These are phyloP conservation scores for Pachyseris speciosa DNA, from an alignment of 64 coral and sea anemone genomes.

Conservation along the genomic window DNA sequence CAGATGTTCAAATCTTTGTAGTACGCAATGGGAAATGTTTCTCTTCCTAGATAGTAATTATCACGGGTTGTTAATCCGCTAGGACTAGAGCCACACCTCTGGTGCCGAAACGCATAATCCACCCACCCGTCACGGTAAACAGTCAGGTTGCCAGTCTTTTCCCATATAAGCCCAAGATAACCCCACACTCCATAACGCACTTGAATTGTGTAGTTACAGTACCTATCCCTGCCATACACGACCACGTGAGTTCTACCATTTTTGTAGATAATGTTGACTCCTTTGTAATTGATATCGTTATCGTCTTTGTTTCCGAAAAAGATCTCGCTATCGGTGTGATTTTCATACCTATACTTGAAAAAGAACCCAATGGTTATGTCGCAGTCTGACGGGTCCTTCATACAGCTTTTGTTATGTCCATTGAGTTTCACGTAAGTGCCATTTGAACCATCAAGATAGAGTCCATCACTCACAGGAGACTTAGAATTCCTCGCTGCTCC, in stretches of 20 bases:
- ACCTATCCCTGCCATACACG: background rate
- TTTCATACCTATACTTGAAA: background rate
- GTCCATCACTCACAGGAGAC: background rate
- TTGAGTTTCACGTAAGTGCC: background rate
- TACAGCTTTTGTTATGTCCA: background rate
- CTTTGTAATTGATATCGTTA: background rate
- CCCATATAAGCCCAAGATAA: slow-evolving; percentile 19
- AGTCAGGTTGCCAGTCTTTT: background rate
- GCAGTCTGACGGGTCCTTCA: background rate
- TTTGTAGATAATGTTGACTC: background rate
- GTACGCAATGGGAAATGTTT: slow-evolving; percentile 11
- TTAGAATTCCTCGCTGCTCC: background rate
- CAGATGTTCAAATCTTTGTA: slow-evolving; percentile 22
- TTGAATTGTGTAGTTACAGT: background rate
- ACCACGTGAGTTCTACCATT: background rate
- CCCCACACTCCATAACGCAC: background rate
- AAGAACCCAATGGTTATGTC: slow-evolving; percentile 16
- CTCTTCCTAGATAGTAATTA: background rate
- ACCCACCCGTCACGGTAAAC: background rate
- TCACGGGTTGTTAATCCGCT: background rate
- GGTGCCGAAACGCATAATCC: no score
- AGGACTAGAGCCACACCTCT: background rate
- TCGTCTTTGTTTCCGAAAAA: slow-evolving; percentile 7
- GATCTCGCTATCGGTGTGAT: background rate
- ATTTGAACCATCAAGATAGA: background rate